Evolutionary conservation across 2,797 vertebrate species (phyloP).

Genomic region (Tragopan temminckii): DNA sequence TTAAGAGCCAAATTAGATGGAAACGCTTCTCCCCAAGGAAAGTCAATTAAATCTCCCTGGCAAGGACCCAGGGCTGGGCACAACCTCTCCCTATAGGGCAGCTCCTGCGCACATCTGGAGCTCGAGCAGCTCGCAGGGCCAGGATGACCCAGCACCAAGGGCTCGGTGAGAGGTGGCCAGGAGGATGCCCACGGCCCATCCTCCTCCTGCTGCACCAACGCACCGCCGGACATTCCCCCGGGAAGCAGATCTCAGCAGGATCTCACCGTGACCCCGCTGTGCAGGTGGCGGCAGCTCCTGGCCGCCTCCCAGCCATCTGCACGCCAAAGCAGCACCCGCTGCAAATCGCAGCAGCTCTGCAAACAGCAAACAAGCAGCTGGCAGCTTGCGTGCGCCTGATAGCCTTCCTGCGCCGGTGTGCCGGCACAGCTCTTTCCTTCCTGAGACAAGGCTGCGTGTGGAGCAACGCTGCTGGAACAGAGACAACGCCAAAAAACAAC

Average conservation of each 20-base stretch:
- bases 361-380: not conserved
- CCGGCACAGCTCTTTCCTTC: not conserved
- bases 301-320: constrained; percentile 4
- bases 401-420: not conserved
- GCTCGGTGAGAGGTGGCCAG: not conserved
- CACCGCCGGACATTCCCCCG: not conserved
- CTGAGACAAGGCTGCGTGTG: not conserved
- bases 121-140: not conserved
- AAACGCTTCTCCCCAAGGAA: constrained; percentile 75
- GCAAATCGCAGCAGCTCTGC: accelerated
- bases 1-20: constrained; percentile 84
- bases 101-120: not conserved
- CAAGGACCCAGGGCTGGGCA: not conserved
- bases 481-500: not conserved
- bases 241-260: not conserved
- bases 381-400: accelerated
- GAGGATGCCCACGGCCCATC: not conserved
- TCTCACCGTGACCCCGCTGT: not conserved
- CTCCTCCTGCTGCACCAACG: not conserved
- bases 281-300: not conserved
- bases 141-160: not conserved
- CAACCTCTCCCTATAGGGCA: not conserved
- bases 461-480: not conserved
- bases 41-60: constrained; percentile 72
- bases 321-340: not conserved